Base-by-base conservation (phyloP, 2,888 invertebrate genomes). In the Leucania comma region DNA sequence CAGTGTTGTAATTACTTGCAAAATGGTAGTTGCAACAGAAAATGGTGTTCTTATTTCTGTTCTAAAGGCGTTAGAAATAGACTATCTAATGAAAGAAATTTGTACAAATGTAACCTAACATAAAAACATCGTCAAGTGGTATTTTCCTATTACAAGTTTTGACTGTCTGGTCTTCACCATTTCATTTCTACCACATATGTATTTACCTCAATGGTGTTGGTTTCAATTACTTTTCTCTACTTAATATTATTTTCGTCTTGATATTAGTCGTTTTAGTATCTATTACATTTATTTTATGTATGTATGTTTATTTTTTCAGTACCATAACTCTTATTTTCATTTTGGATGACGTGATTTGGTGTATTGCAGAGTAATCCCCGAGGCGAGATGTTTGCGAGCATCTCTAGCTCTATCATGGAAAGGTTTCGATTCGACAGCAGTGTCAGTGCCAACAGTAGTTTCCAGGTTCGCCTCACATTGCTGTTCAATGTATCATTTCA, bases 321-420 rank as follows among this genome's bases (percentile, higher is more conserved):
- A 90, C 2, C 66, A 56, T 68, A 86, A 76, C 48, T 17, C 66
- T 79, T 81, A 78, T 77, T 83, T 86, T 80, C 58, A 86, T 83
- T 83, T 74, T 84, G 79, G 82, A 81, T 89, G 85, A 83, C 84
- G 67, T 87, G 82, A 88, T 86, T 88, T 91, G 92, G 90, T 95
- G 92, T 93, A 92, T 96, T 96, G 90, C 96, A 97, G 97, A 97
- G 96, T 94, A 97, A 97, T 92, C 97, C 97, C 88, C 97, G 97
- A 89, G 98, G 98, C 88, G 98, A 98, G 96, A 98, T 97, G 96
- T 98, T 97, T 93, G 98, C 98, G 87, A 98, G 98, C 95, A 97
- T 98, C 88, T 97, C 98, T 86, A 97, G 97, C 86, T 98, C 98
- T 78, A 96, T 98, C 94, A 97, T 98, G 97, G 97, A 97, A 93